A percentile compares a stretch with the other conserved stretches of the same genome.
phyloP scores from a whole-genome alignment of 2,113 vertebrate species.

The Caracal caracal region DNA sequence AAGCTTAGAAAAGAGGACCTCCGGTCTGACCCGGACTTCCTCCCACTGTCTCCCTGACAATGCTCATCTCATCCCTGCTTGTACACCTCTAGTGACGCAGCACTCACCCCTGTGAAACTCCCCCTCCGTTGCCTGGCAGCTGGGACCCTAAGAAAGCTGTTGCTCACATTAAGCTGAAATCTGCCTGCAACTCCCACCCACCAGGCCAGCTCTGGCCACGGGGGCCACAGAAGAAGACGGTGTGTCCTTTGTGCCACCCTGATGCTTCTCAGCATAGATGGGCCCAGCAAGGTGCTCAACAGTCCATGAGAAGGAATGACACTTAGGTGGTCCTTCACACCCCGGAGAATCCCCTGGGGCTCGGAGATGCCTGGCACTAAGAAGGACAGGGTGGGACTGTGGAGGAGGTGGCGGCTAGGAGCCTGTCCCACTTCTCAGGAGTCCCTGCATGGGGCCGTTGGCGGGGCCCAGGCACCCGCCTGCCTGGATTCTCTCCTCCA shows the following conservation, averaged over 20 bases:
- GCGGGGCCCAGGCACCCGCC: neutral
- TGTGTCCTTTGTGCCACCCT: neutral
- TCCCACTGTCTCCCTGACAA: neutral
- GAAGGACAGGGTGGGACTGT: fast-evolving
- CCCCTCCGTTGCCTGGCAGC: neutral
- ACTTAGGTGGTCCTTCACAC: neutral
- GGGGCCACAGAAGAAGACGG: neutral
- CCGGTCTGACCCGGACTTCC: neutral
- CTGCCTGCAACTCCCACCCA: neutral
- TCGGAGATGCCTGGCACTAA: neutral
- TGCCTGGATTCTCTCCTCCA: neutral
- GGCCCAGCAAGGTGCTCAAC: neutral
- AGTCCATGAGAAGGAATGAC: neutral
- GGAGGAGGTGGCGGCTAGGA: fast-evolving
- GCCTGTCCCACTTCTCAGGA: neutral
- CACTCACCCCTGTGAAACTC: neutral
- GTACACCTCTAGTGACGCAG: neutral
- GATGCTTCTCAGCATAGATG: neutral
- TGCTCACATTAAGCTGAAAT: neutral
- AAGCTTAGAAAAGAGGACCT: neutral
- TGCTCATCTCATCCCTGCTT: fast-evolving
- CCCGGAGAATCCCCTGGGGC: neutral
- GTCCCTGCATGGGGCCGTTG: fast-evolving
- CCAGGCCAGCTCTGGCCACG: neutral
- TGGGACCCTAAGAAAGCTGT: neutral